Conservation (phyloP, 2,888 invertebrate species). For the Allolobophora icterica region DNA sequence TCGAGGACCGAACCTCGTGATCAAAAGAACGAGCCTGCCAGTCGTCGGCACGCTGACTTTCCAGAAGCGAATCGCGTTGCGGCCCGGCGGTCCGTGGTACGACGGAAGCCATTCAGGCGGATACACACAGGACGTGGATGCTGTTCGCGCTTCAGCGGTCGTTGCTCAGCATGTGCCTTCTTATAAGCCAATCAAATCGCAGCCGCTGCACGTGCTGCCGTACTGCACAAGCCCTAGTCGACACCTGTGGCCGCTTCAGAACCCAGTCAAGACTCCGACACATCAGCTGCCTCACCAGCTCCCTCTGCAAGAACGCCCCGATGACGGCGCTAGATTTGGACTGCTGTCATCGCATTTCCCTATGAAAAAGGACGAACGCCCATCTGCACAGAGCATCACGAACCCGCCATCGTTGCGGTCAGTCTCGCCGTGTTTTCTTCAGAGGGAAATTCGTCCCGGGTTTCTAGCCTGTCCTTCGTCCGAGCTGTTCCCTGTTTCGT, state of each 20-base stretch:
- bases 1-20: slow-evolving; percentile 34
- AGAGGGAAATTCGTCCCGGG: neutral
- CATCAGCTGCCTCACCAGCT: neutral
- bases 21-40: slow-evolving; percentile 45
- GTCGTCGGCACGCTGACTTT: slow-evolving; percentile 51
- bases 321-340: neutral
- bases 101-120: neutral
- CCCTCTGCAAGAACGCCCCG: neutral
- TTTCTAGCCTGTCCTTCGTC: neutral
- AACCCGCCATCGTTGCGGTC: neutral
- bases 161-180: neutral
- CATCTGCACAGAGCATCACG: neutral
- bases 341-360: neutral
- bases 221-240: slow-evolving; percentile 8
- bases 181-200: neutral
- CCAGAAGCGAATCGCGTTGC: neutral
- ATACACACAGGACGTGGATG: neutral
- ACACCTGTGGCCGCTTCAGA: neutral
- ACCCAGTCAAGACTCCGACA: neutral
- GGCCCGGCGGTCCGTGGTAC: neutral
- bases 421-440: neutral
- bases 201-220: slow-evolving; percentile 21
- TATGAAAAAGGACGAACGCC: neutral
- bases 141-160: neutral
- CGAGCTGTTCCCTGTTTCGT: slow-evolving; percentile 13